These are phyloP conservation scores for Notolepis coatsorum DNA, from an alignment of 2,797 vertebrate genomes.

Conservation along the genomic window DNA sequence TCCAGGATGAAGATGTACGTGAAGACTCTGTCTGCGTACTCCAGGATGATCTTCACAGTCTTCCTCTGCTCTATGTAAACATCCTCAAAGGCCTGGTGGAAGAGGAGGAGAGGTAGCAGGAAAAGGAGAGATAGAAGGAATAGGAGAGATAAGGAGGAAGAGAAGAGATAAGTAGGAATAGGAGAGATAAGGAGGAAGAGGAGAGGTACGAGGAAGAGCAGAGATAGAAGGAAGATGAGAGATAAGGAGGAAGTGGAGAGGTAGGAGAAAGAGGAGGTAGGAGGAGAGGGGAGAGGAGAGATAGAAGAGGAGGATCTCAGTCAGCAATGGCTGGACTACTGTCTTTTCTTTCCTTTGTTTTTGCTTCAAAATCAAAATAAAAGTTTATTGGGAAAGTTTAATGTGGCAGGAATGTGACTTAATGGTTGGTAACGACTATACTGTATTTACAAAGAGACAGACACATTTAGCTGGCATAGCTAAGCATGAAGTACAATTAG, in stretches of 20 bases:
- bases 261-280: no score
- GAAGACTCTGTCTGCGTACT: slow-evolving; percentile 97
- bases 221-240: no score
- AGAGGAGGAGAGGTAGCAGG: no score
- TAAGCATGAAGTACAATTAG: no score
- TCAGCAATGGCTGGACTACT: not conserved
- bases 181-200: no score
- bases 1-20: slow-evolving; percentile 99
- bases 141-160: no score
- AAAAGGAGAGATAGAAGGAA: slow-evolving; percentile 19
- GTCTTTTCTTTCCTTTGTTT: not conserved
- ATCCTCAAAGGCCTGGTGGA: slow-evolving; percentile 98
- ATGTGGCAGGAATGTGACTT: not conserved
- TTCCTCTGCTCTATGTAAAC: slow-evolving; percentile 99
- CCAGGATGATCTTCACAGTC: slow-evolving; percentile 91
- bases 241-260: no score
- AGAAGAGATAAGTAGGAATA: no score
- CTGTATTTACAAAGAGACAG: no score
- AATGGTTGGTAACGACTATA: not conserved
- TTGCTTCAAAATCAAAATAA: not conserved
- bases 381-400: not conserved
- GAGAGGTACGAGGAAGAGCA: no score
- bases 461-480: no score
- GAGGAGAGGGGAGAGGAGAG: slow-evolving; percentile 18
- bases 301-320: slow-evolving; percentile 3